Percentiles rank a stretch among this genome's conserved stretches.
Evolutionary conservation across 2,113 vertebrate genomes (phyloP).

Genomic region (Rousettus leschenaultii): DNA sequence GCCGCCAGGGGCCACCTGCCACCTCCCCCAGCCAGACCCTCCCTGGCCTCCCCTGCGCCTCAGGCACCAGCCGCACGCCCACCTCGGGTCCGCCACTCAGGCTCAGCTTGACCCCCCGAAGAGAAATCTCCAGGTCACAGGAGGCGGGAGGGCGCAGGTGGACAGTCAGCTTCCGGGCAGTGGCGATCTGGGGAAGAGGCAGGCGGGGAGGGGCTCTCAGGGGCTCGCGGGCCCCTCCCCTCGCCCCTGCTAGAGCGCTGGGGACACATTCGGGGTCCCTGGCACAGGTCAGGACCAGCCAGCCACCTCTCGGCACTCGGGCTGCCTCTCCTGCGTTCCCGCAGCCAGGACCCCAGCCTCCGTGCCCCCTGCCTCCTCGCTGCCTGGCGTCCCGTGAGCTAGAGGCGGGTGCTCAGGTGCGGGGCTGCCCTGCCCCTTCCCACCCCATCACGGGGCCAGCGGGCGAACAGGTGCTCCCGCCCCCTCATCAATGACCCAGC

Average conservation of each 20-base stretch:
- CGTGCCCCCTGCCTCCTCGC: not conserved
- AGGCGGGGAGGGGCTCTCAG: not conserved
- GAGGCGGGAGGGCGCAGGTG: conserved; percentile 94
- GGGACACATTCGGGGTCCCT: not conserved
- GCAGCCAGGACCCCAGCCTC: not conserved
- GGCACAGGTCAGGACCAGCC: not conserved
- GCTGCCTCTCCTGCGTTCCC: not conserved
- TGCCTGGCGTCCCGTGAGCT: rapidly evolving
- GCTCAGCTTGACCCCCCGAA: conserved; percentile 94
- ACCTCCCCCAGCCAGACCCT: rapidly evolving
- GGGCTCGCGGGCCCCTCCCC: rapidly evolving
- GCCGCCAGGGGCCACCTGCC: not conserved
- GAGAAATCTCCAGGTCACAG: conserved; percentile 94
- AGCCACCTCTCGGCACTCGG: not conserved
- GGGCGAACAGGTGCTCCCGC: not conserved
- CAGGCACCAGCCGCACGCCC: conserved; percentile 75
- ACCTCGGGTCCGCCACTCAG: conserved; percentile 88
- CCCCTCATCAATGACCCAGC: too few relatives aligned
- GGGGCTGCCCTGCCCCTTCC: not conserved
- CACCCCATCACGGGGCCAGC: not conserved
- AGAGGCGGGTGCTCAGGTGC: rapidly evolving
- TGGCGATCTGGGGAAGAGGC: conserved; percentile 86
- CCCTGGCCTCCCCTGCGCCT: not conserved
- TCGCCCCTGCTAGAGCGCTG: not conserved
- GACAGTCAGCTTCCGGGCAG: conserved; percentile 93